Conservation (phyloP, 1,140 invertebrate species). For the Teleogryllus occipitalis region DNA sequence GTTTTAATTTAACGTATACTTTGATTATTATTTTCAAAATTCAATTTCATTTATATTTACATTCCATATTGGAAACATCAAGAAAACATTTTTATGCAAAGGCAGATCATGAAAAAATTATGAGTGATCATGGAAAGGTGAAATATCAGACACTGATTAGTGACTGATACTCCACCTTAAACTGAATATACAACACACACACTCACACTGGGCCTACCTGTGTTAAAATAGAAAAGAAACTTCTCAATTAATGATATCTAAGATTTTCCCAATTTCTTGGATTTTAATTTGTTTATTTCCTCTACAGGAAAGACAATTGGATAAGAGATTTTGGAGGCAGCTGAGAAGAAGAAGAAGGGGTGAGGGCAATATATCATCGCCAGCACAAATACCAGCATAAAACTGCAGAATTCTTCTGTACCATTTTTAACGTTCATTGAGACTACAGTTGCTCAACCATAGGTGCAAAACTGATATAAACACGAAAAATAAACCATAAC, state of each 20-base stretch:
- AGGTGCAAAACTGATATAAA: neutral
- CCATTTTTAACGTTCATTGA: neutral
- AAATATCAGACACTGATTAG: neutral
- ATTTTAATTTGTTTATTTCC: neutral
- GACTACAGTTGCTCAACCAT: neutral
- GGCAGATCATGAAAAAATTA: too few relatives aligned
- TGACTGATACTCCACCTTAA: neutral
- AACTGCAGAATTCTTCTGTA: too few relatives aligned
- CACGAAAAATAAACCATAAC: neutral
- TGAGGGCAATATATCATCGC: neutral
- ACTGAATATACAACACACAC: neutral
- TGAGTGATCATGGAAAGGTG: neutral
- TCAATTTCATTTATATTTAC: too few relatives aligned
- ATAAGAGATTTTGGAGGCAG: conserved; percentile 46
- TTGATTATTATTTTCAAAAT: too few relatives aligned
- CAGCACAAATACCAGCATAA: conserved; percentile 11
- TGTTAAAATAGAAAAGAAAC: neutral
- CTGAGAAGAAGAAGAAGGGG: conserved; percentile 38
- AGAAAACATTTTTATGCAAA: too few relatives aligned
- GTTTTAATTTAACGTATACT: too few relatives aligned
- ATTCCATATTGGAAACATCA: too few relatives aligned
- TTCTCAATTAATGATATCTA: neutral
- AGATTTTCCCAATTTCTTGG: too few relatives aligned
- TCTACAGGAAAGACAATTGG: conserved; percentile 42
- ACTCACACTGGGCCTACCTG: neutral